Base-by-base conservation (phyloP, 1,140 invertebrate species). In the Euwallacea fornicatus region DNA sequence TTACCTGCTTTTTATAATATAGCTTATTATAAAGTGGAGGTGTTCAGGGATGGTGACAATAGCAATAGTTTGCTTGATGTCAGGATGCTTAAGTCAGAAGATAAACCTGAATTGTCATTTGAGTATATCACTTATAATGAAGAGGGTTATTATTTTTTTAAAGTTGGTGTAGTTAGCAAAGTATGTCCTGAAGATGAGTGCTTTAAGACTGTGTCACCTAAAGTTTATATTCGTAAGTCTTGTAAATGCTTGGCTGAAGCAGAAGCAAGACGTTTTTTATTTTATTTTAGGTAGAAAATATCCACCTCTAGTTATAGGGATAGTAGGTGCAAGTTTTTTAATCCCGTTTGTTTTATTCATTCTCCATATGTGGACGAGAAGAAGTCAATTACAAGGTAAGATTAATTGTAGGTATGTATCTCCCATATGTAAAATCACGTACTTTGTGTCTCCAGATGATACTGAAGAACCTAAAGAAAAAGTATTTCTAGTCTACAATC, bases 281-380 rank as follows among this genome's bases (percentile, higher is more conserved):
- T 8, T 69, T 15, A 7, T 77, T 77, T 47, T 53, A 77, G 76
- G 46, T 33, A 46, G 75, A 62, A 77, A 74, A 65, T 68, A 75
- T 50, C 75, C 71, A 16, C 74, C 74, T 21, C 42, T 77, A 11
- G 76, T 76, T 4, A 77, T 77, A 44, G 76, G 76, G 9, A 77
- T 77, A 9, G 76, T 77, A 9, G 76, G 76, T 2, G 76, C 76
- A 1, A 77, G 76, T 76, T 77, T 77, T 65, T 60, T 77, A 6
- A 69, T 77, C 33, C 76, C 76, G 10, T 77, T 71, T 60, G 62
- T 76, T 6, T 62, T 77, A 15, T 77, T 77, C 66, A 60, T 74
- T 43, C 71, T 77, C 53, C 72, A 77, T 60, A 67, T 76, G 65
- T 67, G 74, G 59, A 75, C 54, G 10, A 72, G 70, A 15, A 65